phyloP scores from a whole-genome alignment of 2,888 invertebrate species.

The Meteorus colon region DNA sequence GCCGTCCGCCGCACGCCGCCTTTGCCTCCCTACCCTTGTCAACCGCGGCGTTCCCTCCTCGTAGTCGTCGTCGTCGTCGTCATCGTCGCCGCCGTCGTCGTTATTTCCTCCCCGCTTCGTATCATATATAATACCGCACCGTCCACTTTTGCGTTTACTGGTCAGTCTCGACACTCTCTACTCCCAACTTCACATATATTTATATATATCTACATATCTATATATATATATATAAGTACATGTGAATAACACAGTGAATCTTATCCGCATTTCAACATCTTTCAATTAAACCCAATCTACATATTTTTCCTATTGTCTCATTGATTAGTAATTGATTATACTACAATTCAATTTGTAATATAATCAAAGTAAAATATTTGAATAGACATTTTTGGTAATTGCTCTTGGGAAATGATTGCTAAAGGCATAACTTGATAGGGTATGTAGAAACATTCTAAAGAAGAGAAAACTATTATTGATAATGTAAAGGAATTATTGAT shows the following conservation, averaged over 20 bases:
- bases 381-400: not conserved
- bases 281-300: not conserved
- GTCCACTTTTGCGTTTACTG: constrained; percentile 13
- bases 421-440: not conserved
- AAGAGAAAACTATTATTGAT: not conserved
- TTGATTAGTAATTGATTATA: not conserved
- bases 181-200: not conserved
- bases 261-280: constrained; percentile 5
- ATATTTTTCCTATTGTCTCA: not conserved
- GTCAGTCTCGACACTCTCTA: constrained; percentile 13
- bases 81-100: not conserved
- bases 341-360: too few species aligned
- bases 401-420: not conserved
- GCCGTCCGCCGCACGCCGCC: constrained; percentile 6
- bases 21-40: constrained; percentile 10
- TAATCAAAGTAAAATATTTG: too few species aligned
- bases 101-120: not conserved
- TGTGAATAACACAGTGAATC: not conserved
- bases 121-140: not conserved
- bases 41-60: not conserved
- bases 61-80: not conserved
- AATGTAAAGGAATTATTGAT: not conserved
- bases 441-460: not conserved
- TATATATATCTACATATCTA: not conserved
- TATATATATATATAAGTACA: not conserved